These are phyloP conservation scores for Drosophila tristis DNA, from an alignment of 1,140 invertebrate species.

Conservation along the genomic window DNA sequence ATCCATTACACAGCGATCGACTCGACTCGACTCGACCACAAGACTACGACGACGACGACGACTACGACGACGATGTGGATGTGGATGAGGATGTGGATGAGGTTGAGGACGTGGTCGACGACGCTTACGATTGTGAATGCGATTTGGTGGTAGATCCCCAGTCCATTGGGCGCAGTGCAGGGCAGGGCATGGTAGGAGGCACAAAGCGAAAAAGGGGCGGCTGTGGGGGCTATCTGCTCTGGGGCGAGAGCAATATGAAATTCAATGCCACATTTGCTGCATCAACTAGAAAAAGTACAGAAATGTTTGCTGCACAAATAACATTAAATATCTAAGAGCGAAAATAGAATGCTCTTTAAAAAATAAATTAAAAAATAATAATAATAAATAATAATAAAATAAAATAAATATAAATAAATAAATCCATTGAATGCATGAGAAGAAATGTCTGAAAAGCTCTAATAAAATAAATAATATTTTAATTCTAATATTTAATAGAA, in stretches of 20 bases:
- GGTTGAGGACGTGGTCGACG: slow-evolving; percentile 23
- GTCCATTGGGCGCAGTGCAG: background rate
- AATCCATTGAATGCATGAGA: too few species aligned
- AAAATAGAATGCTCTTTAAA: slow-evolving; percentile 17
- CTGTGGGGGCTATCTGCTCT: slow-evolving; percentile 21
- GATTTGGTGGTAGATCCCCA: slow-evolving; percentile 29
- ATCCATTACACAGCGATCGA: slow-evolving; percentile 70
- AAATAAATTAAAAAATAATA: too few species aligned
- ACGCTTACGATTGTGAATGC: slow-evolving; percentile 62
- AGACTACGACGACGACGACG: slow-evolving; percentile 28
- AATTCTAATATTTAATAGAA: too few species aligned
- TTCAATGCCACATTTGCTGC: slow-evolving; percentile 80
- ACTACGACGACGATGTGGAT: background rate
- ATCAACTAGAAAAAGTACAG: slow-evolving; percentile 68
- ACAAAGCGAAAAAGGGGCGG: slow-evolving; percentile 16
- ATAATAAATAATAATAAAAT: too few species aligned
- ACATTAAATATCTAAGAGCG: background rate
- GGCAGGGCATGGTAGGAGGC: slow-evolving; percentile 3
- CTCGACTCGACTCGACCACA: slow-evolving; percentile 26
- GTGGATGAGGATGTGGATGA: slow-evolving; percentile 25
- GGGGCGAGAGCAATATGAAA: slow-evolving; percentile 73
- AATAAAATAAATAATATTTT: too few species aligned
- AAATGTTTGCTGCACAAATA: slow-evolving; percentile 10
- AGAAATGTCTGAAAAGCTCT: too few species aligned
- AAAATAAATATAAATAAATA: too few species aligned